A percentile compares a stretch with the other conserved stretches of the same genome.
phyloP scores from a whole-genome alignment of 2,888 invertebrate species.

The Muschampia plurimacula region DNA sequence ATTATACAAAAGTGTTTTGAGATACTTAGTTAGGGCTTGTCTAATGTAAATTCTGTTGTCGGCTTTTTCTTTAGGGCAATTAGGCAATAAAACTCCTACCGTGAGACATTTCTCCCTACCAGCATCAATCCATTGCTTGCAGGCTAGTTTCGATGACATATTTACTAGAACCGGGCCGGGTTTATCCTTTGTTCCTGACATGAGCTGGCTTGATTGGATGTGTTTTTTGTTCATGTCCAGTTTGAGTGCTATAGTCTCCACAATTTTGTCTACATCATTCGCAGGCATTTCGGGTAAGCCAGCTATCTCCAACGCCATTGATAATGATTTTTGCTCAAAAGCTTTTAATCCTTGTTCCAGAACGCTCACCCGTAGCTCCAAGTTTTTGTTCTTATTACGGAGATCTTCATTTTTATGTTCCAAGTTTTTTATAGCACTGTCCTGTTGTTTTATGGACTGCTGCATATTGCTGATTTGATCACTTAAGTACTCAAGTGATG shows the following conservation, averaged over 20 bases:
- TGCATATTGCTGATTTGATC: constrained; percentile 45
- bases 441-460: constrained; percentile 43
- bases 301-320: constrained; percentile 38
- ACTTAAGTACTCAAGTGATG: constrained; percentile 42
- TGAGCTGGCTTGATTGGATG: constrained; percentile 34
- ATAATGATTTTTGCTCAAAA: constrained; percentile 43
- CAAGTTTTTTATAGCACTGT: constrained; percentile 40
- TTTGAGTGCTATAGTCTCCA: constrained; percentile 40
- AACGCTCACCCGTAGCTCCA: constrained; percentile 42
- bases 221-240: constrained; percentile 29
- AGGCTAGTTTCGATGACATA: constrained; percentile 42
- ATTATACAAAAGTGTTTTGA: constrained; percentile 45
- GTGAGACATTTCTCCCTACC: constrained; percentile 45
- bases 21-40: constrained; percentile 46
- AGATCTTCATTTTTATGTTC: constrained; percentile 47
- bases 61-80: constrained; percentile 40
- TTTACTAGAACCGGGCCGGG: constrained; percentile 45
- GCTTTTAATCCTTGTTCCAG: constrained; percentile 42
- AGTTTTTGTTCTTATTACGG: constrained; percentile 45
- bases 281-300: constrained; percentile 39
- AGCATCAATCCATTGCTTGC: constrained; percentile 44
- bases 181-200: constrained; percentile 44
- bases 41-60: constrained; percentile 40
- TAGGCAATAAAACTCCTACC: constrained; percentile 41
- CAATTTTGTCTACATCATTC: constrained; percentile 25